Percentiles rank a stretch among this genome's conserved stretches.
Conservation (phyloP, 2,888 invertebrate species). For the Piscicola geometra region DNA sequence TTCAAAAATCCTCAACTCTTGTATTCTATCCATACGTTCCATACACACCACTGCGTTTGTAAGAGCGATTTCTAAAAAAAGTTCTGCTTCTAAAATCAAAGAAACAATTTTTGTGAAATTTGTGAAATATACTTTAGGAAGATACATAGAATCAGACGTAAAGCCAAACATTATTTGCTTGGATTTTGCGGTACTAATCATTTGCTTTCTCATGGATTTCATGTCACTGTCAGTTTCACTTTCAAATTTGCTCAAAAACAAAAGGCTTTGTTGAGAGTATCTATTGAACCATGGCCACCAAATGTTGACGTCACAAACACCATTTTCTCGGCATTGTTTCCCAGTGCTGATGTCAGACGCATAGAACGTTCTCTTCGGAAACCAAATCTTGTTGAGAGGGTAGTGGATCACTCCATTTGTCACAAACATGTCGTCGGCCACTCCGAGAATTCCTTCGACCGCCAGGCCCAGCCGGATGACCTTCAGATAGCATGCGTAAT, state of each 20-base stretch:
- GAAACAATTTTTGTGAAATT: neutral
- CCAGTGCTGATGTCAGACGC: neutral
- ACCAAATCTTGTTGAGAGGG: neutral
- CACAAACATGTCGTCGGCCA: neutral
- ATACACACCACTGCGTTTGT: neutral
- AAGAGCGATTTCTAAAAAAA: slow-evolving; percentile 1
- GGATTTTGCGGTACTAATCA: neutral
- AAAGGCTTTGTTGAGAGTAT: neutral
- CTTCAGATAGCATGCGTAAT: slow-evolving; percentile 2
- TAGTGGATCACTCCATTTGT: neutral
- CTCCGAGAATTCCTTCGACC: neutral
- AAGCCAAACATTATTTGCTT: neutral
- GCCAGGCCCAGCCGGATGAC: neutral
- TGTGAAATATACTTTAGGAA: neutral
- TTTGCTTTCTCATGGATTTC: neutral
- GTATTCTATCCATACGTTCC: neutral
- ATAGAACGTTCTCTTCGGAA: neutral
- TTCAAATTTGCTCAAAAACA: neutral
- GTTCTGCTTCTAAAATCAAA: neutral
- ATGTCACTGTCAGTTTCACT: neutral
- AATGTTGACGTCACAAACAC: neutral
- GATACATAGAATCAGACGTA: neutral
- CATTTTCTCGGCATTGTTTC: neutral
- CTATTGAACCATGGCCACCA: neutral
- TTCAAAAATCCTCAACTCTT: neutral